These are phyloP conservation scores for Eubucco bourcierii DNA, from an alignment of 2,113 vertebrate species.

Conservation along the genomic window DNA sequence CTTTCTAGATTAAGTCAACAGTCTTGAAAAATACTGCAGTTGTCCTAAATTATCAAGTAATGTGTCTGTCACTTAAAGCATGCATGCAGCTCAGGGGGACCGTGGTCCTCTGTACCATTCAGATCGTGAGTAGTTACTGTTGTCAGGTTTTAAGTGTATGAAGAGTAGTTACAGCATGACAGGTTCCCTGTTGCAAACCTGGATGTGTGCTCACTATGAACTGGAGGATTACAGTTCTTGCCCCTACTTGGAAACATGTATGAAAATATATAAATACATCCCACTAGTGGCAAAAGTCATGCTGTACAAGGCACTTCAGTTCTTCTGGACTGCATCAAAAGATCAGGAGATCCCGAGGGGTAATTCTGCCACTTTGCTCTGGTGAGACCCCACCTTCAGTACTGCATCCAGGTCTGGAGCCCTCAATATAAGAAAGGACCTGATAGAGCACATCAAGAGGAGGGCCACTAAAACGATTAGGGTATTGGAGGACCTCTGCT, in stretches of 20 bases:
- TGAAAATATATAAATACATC: background rate
- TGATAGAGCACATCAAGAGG: too few relatives aligned
- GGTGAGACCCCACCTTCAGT: too few relatives aligned
- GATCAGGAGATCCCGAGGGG: too few relatives aligned
- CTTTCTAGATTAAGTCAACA: background rate
- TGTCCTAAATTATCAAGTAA: background rate
- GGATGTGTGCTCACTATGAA: background rate
- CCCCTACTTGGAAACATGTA: background rate
- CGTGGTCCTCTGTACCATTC: background rate
- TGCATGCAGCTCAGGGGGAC: background rate
- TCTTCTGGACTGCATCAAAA: background rate
- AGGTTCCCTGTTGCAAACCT: background rate
- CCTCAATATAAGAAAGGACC: too few relatives aligned
- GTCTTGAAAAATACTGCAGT: conserved; percentile 1
- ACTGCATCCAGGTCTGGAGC: too few relatives aligned
- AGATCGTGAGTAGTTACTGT: background rate
- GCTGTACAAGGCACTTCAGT: background rate
- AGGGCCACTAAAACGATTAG: too few relatives aligned
- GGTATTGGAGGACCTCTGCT: too few relatives aligned
- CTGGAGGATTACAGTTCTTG: background rate
- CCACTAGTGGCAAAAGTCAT: background rate
- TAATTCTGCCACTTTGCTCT: too few relatives aligned
- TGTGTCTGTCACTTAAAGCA: background rate
- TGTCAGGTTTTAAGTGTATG: background rate
- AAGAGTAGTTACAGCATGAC: background rate